phyloP scores from a whole-genome alignment of 35 echinoderm and acorn worm species.

The Patiria miniata region DNA sequence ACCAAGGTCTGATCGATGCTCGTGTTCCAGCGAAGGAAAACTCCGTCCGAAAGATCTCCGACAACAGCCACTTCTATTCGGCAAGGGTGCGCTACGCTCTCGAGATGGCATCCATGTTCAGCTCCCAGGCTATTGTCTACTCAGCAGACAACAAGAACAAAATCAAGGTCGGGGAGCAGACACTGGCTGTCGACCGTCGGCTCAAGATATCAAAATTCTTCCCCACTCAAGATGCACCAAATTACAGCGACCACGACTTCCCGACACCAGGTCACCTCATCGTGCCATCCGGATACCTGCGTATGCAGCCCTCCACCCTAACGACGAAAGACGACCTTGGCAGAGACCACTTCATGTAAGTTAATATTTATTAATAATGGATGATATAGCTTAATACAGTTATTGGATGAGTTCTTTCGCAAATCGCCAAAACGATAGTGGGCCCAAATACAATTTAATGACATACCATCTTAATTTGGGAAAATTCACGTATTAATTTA shows the following conservation, averaged over 20 bases:
- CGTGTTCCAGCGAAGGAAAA: constrained; percentile 35
- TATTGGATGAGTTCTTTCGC: too few species aligned
- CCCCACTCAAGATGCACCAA: constrained; percentile 33
- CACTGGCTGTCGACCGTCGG: constrained; percentile 48
- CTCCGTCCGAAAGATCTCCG: not conserved
- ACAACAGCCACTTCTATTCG: constrained; percentile 62
- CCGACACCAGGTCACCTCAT: constrained; percentile 48
- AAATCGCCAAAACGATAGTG: too few species aligned
- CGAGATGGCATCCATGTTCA: constrained; percentile 19
- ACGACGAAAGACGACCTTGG: not conserved
- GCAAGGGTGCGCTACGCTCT: constrained; percentile 45
- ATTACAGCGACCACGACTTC: constrained; percentile 63
- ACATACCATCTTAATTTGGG: too few species aligned
- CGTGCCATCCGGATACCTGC: constrained; percentile 55
- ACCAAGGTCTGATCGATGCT: not conserved
- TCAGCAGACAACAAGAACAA: constrained; percentile 61
- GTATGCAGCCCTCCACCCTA: not conserved
- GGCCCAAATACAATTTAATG: too few species aligned
- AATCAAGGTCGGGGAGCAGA: constrained; percentile 41
- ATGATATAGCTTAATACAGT: too few species aligned
- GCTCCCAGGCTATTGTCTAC: not conserved
- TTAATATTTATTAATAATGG: not conserved
- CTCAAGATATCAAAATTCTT: constrained; percentile 27
- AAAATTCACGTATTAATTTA: too few species aligned
- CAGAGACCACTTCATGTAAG: constrained; percentile 37